These are phyloP conservation scores for Lamellibrachia satsuma DNA, from an alignment of 2,888 invertebrate species.

Conservation along the genomic window DNA sequence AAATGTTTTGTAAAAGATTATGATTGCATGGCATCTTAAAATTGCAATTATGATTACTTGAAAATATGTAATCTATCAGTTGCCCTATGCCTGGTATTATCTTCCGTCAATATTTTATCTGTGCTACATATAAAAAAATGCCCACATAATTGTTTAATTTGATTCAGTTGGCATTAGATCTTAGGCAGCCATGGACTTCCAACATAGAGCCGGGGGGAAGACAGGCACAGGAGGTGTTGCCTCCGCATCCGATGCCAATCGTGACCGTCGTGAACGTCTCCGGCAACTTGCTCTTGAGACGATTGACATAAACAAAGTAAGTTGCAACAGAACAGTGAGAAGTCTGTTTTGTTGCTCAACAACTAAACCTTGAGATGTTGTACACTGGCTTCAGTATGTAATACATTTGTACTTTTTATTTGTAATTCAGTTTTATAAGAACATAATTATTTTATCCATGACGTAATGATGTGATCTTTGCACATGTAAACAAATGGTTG, in stretches of 20 bases:
- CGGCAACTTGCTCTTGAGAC: conserved; percentile 97
- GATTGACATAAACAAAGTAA: conserved; percentile 90
- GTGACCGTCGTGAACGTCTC: conserved; percentile 93
- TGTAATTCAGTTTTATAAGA: background rate
- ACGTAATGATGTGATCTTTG: too few relatives aligned
- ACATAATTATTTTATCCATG: background rate
- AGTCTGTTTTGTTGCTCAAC: background rate
- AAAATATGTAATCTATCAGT: too few relatives aligned
- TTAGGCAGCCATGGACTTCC: conserved; percentile 87
- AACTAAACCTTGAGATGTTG: background rate
- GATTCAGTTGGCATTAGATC: background rate
- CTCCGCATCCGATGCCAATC: conserved; percentile 97
- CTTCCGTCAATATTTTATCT: background rate
- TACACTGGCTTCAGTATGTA: background rate
- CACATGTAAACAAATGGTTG: too few relatives aligned
- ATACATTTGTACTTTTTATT: background rate
- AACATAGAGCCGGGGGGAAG: conserved; percentile 98
- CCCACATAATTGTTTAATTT: background rate
- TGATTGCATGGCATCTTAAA: too few relatives aligned
- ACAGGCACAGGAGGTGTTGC: conserved; percentile 99
- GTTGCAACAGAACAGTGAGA: background rate
- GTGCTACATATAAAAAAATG: background rate
- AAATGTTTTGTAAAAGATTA: too few relatives aligned
- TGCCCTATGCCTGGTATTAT: too few relatives aligned
- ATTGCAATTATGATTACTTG: too few relatives aligned